Evolutionary conservation across 2,113 vertebrate genomes (phyloP).

Genomic region (Chionomys nivalis): DNA sequence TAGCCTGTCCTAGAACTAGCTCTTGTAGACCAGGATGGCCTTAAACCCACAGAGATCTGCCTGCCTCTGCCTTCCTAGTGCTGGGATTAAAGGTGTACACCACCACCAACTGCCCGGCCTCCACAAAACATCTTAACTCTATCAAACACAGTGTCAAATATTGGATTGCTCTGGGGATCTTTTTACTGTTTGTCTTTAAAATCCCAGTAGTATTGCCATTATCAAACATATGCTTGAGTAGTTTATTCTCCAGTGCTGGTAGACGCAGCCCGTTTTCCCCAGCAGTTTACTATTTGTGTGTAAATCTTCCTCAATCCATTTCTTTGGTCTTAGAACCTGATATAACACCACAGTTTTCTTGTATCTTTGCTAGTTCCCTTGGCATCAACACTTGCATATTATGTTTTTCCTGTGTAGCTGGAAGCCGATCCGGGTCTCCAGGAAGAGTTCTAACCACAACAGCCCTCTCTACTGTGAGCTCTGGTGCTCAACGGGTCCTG

Average conservation of each 20-base stretch:
- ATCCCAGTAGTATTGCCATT: neutral
- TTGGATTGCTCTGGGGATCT: constrained; percentile 20
- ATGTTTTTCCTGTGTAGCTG: constrained; percentile 89
- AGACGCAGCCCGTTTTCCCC: neutral
- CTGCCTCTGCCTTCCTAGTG: no score
- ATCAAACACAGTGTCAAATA: constrained; percentile 28
- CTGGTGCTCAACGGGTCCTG: constrained; percentile 92
- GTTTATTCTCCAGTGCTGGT: neutral
- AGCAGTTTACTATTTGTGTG: neutral
- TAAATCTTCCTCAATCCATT: constrained; percentile 44
- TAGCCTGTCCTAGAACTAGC: no score
- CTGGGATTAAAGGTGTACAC: no score
- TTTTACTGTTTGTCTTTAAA: constrained; percentile 29
- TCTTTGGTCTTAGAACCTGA: constrained; percentile 73
- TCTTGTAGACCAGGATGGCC: no score
- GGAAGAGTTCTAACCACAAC: constrained; percentile 96
- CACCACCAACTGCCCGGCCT: no score
- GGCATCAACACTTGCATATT: constrained; percentile 1
- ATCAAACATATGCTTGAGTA: neutral
- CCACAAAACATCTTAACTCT: neutral
- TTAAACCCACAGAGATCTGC: no score
- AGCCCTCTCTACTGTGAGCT: constrained; percentile 94
- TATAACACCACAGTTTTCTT: constrained; percentile 44
- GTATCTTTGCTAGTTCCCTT: neutral
- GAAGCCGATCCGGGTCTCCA: constrained; percentile 96